Base-by-base conservation (phyloP, 2,888 invertebrate species). In the Lysandra bellargus region DNA sequence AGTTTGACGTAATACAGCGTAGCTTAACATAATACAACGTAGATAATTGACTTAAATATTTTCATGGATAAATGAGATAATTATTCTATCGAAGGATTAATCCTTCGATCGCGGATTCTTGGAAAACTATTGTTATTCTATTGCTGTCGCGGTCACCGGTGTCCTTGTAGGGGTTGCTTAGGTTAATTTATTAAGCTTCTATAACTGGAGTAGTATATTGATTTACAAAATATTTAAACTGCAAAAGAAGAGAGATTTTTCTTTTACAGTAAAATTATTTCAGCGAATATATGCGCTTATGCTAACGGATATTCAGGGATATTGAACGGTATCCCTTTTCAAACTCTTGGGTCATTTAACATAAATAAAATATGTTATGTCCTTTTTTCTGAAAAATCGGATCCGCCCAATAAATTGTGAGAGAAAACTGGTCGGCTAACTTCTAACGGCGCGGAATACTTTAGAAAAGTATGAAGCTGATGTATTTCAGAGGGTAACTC, bases 291-390 rank as follows among this genome's bases (percentile, higher is more conserved):
- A 23, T 2, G 23, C 7, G 12, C 7, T 64, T 64, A 9, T 30
- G 64, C 23, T 37, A 14, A 33, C 33, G 14, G 4, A 69, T 33
- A 69, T 33, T 14, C 69, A 33, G 14, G 4, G 30, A 33, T 12
- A 9, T 12, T 14, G 5, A 5, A 69, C 33, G 14, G 4, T 69
- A 30, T 69, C 69, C 69, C 69, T 69, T 69, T 69, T 37, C 69
- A 69, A 69, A 69, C 69, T 69, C 64, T 69, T 37, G 33, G 69
- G 14, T 37, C 69, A 37, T 69, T 69, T 69, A 69, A 69, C 69
- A 69, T 69, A 33, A 69, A 69, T 69, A 69, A 57, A 14, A 57
- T 33, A 69, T 69, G 37, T 69, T 14, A 37, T 69, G 33, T 37
- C 17, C 33, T 37, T 69, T 37, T 33, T 33, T 69, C 12, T 64